Conservation (phyloP, 2,797 vertebrate genomes). For the Botia kubotai region DNA sequence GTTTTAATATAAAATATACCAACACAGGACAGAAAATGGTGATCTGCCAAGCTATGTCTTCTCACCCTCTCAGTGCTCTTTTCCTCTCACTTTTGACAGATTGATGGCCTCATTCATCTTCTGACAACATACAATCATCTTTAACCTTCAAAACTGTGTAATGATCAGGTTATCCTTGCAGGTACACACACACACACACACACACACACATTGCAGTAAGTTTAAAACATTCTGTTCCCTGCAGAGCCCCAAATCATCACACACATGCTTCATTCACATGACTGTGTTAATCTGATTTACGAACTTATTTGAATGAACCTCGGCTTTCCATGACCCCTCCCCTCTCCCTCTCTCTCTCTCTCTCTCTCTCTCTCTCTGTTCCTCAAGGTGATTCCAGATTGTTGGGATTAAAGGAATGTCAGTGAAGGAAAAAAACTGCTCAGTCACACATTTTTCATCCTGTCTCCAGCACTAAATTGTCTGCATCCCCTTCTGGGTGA, state of each 20-base stretch:
- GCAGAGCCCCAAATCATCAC: constrained; percentile 13
- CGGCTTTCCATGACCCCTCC: background rate
- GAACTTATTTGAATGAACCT: constrained; percentile 33
- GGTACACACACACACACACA: background rate
- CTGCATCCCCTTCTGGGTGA: constrained; percentile 27
- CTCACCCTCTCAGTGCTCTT: background rate
- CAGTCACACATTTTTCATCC: constrained; percentile 51
- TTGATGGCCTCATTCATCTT: constrained; percentile 26
- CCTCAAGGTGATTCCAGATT: constrained; percentile 61
- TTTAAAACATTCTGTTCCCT: background rate
- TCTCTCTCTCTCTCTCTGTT: background rate
- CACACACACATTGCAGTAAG: constrained; percentile 6
- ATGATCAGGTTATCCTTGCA: constrained; percentile 28
- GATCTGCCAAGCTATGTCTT: background rate
- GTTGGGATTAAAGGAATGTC: constrained; percentile 48
- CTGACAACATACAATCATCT: constrained; percentile 24
- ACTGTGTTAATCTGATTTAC: background rate
- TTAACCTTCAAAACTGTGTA: constrained; percentile 43
- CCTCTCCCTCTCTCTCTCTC: background rate
- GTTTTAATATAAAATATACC: background rate
- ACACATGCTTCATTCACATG: constrained; percentile 18
- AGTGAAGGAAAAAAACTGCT: constrained; percentile 50
- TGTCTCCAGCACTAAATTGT: constrained; percentile 57
- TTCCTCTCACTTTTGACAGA: constrained; percentile 13
- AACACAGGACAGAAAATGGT: background rate